These are phyloP conservation scores for Adrianichthys oophorus DNA, from an alignment of 2,797 vertebrate species.

Conservation along the genomic window DNA sequence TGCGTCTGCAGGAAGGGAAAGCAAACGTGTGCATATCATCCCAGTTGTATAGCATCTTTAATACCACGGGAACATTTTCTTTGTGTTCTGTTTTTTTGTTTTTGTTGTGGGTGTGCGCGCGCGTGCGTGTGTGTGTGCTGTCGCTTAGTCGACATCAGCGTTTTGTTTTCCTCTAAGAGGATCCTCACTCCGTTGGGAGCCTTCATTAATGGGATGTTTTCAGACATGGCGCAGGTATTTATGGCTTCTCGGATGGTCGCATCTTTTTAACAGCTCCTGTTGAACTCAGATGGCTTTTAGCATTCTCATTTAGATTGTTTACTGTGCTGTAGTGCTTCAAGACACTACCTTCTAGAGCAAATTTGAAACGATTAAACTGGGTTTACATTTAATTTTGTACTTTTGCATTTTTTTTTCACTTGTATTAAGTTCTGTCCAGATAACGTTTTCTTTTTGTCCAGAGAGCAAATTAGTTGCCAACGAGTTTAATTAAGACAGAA, in stretches of 20 bases:
- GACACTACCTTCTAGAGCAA: slow-evolving; percentile 95
- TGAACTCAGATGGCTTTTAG: slow-evolving; percentile 91
- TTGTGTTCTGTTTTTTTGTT: slow-evolving; percentile 39
- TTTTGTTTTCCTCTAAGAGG: slow-evolving; percentile 99
- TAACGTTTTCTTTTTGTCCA: slow-evolving; percentile 66
- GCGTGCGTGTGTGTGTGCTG: slow-evolving; percentile 86
- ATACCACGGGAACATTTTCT: slow-evolving; percentile 93
- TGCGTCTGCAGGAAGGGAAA: slow-evolving; percentile 57
- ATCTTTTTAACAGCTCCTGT: slow-evolving; percentile 98
- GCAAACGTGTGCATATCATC: slow-evolving; percentile 97
- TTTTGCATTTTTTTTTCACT: slow-evolving; percentile 74
- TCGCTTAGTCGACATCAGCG: slow-evolving; percentile 98
- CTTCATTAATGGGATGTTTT: slow-evolving; percentile 95
- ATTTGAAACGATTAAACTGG: slow-evolving; percentile 78
- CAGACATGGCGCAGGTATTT: slow-evolving; percentile 97
- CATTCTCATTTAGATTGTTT: slow-evolving; percentile 98
- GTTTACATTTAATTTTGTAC: slow-evolving; percentile 96
- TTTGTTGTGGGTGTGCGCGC: slow-evolving; percentile 62
- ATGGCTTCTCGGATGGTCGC: slow-evolving; percentile 95
- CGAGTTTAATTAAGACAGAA: slow-evolving; percentile 75
- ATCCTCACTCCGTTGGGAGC: slow-evolving; percentile 99
- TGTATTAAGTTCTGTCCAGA: slow-evolving; percentile 73
- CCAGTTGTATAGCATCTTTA: slow-evolving; percentile 93
- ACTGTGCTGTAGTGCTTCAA: slow-evolving; percentile 96
- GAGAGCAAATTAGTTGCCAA: slow-evolving; percentile 66